Conservation (phyloP, 1,140 invertebrate genomes). For the Drosophila trapezifrons region DNA sequence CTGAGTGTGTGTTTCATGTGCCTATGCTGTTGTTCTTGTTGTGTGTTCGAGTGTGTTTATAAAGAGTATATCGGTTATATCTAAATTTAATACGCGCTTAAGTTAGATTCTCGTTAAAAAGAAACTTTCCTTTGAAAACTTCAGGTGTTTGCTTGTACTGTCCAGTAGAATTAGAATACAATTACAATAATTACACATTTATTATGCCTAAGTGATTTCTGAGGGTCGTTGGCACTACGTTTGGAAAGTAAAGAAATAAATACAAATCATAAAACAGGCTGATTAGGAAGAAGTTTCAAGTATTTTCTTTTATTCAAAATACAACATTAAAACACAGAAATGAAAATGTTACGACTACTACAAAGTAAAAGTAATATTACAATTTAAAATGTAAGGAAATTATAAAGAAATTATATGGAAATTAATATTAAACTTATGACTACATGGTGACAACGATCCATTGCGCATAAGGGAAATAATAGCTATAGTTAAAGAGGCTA, state of each 20-base stretch:
- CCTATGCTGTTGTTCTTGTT: constrained; percentile 15
- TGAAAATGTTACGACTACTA: constrained; percentile 52
- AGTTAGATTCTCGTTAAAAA: constrained; percentile 72
- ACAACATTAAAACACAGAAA: constrained; percentile 67
- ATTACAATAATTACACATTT: constrained; percentile 55
- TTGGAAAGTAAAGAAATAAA: constrained; percentile 2
- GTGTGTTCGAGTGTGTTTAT: constrained; percentile 31
- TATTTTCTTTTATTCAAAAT: constrained; percentile 68
- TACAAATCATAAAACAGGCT: constrained; percentile 23
- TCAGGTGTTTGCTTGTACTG: constrained; percentile 83
- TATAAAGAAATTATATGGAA: constrained; percentile 19
- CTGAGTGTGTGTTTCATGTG: constrained; percentile 46
- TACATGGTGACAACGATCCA: constrained; percentile 26
- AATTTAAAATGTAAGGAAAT: constrained; percentile 19
- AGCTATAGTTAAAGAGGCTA: constrained; percentile 50
- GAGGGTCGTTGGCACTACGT: constrained; percentile 54
- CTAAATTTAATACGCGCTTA: constrained; percentile 62
- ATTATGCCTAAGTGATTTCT: constrained; percentile 19
- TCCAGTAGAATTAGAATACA: constrained; percentile 77
- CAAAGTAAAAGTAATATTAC: constrained; percentile 31
- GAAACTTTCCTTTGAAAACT: constrained; percentile 84
- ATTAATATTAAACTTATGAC: constrained; percentile 31
- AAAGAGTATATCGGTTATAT: constrained; percentile 40
- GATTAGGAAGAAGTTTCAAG: constrained; percentile 35
- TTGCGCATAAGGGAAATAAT: constrained; percentile 47